A percentile compares a stretch with the other conserved stretches of the same genome.
Conservation (phyloP, 2,797 vertebrate genomes). For the Lepus townsendii region DNA sequence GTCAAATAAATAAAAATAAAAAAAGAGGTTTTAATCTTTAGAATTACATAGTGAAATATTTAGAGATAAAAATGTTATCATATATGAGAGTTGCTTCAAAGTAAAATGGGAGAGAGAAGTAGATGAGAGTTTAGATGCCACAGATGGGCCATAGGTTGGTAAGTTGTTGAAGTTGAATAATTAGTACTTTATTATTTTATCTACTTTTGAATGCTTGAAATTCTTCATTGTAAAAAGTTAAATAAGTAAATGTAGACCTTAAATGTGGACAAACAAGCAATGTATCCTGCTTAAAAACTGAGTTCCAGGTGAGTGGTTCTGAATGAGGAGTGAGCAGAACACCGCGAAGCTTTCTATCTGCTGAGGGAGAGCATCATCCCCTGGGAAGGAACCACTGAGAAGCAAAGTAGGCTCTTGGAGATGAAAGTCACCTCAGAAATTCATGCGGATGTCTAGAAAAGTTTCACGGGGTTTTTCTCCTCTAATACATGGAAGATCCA, state of each 20-base stretch:
- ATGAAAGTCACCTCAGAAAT: not conserved
- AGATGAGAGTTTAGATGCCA: constrained; percentile 23
- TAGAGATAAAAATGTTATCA: constrained; percentile 52
- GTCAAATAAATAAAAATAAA: too few species aligned
- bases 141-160: not conserved
- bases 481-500: constrained; percentile 22
- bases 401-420: not conserved
- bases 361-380: not conserved
- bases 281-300: constrained; percentile 28
- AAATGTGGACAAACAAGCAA: constrained; percentile 11
- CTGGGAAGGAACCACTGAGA: not conserved
- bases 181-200: constrained; percentile 51
- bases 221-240: constrained; percentile 38
- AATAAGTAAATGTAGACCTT: constrained; percentile 49
- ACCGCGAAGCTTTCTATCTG: not conserved
- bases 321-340: constrained; percentile 5
- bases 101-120: constrained; percentile 14
- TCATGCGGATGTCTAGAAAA: not conserved
- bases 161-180: constrained; percentile 8
- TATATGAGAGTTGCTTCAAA: constrained; percentile 64
- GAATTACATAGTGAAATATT: constrained; percentile 54
- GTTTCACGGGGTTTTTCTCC: not conserved
- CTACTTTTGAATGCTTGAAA: constrained; percentile 52
- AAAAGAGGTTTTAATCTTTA: not conserved
- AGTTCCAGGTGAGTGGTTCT: not conserved